These are phyloP conservation scores for Chironomus riparius DNA, from an alignment of 2,888 invertebrate genomes.

Conservation along the genomic window DNA sequence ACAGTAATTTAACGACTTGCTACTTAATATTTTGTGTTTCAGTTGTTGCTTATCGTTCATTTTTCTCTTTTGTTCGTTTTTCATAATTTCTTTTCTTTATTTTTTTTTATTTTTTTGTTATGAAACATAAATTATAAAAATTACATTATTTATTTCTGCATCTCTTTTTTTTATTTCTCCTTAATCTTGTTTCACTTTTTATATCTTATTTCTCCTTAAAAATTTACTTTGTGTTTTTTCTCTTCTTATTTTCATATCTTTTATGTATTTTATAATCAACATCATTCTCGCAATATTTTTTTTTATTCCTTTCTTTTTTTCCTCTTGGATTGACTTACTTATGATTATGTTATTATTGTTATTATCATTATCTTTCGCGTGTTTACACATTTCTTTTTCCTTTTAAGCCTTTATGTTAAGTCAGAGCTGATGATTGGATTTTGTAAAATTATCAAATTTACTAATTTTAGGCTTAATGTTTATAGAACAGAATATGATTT, in stretches of 20 bases:
- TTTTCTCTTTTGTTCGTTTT: background rate
- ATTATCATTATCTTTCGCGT: background rate
- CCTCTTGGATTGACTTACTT: background rate
- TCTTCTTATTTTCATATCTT: background rate
- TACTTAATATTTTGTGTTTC: background rate
- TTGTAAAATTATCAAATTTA: no score
- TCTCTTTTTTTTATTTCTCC: background rate
- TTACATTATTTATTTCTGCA: conserved; percentile 21
- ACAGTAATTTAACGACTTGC: no score
- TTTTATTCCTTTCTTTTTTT: background rate
- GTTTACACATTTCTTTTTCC: background rate
- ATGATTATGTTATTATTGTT: background rate
- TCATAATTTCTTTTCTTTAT: background rate
- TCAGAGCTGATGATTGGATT: no score
- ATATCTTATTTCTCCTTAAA: conserved; percentile 5
- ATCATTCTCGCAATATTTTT: background rate
- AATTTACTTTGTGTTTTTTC: background rate
- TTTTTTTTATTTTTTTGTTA: conserved; percentile 6
- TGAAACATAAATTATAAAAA: conserved; percentile 26
- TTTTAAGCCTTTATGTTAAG: no score
- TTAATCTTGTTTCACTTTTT: conserved; percentile 14
- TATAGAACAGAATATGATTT: no score
- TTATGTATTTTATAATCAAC: background rate
- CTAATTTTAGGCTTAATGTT: no score
- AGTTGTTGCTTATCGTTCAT: background rate